Percentiles rank a stretch among this genome's conserved stretches.
Conservation (phyloP, 2,113 vertebrate species). For the Nerophis ophidion region DNA sequence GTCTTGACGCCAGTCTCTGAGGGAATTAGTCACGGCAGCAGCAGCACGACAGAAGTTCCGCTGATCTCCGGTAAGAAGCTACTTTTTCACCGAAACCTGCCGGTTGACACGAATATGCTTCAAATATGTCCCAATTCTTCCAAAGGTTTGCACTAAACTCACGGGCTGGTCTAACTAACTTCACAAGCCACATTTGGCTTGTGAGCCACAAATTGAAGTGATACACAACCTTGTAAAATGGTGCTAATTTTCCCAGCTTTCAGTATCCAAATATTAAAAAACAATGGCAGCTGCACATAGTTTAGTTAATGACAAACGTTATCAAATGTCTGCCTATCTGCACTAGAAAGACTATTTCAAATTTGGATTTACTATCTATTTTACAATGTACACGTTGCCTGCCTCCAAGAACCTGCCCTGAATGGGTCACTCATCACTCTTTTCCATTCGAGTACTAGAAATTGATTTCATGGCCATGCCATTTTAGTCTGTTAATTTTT, state of each 20-base stretch:
- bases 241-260: neutral
- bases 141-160: no score
- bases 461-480: slow-evolving; percentile 22
- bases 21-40: no score
- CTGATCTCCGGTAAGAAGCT: no score
- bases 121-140: no score
- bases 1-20: no score
- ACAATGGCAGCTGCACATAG: slow-evolving; percentile 7
- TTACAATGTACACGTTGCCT: slow-evolving; percentile 11
- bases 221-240: slow-evolving; percentile 18
- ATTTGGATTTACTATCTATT: slow-evolving; percentile 30
- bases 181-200: no score
- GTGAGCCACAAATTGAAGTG: no score
- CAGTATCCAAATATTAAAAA: slow-evolving; percentile 12
- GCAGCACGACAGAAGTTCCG: no score
- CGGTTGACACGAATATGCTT: no score
- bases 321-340: slow-evolving; percentile 15
- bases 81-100: no score
- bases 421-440: slow-evolving; percentile 17
- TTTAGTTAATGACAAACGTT: neutral
- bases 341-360: slow-evolving; percentile 8
- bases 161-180: no score
- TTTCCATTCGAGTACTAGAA: slow-evolving; percentile 24
- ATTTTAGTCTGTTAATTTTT: slow-evolving; percentile 16
- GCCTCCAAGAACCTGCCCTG: neutral